Evolutionary conservation across 1,140 invertebrate genomes (phyloP), one percentile per base, ranked within the genome.

Genomic region (Ostrea edulis): DNA sequence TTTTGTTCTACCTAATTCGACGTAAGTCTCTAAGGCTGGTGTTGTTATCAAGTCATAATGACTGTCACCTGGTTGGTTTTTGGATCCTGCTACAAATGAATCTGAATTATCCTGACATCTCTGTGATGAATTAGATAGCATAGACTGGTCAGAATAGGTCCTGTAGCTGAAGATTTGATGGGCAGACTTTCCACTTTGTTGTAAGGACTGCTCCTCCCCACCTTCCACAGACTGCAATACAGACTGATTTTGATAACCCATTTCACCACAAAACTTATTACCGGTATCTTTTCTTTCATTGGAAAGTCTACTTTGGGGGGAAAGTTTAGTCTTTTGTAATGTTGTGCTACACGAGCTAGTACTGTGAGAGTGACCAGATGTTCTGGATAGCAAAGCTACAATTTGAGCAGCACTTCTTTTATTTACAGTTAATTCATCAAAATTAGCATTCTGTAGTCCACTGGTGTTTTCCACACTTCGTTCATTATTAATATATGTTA

Each of bases 381-480:
- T 77, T 25, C 29, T 86, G 5, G 25, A 29, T 25, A 82, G 22
- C n/a, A 87, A 35, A 51, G 82, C 82, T 55, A 84, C 54, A 35
- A 87, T 83, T 87, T 87, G 86, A 65, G 71, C 51, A 54, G 52
- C 53, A 86, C 71, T 86, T 81, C 85, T 86, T 44, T 83, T 83
- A 14, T n/a, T 51, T 22, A 22, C 52, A 14, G 20, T 17, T 20
- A 20, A 35, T n/a, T 29, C 12, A 52, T 83, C 52, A 52, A 22
- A 22, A 20, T 9, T 29, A 20, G 17, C 52, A 22, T n/a, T 44
- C 44, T 54, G n/a, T 9, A 82, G 7, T 11, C n/a, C 8, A 77
- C 35, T 5, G 20, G 12, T 58, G 55, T 20, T 62, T 62, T 62
- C 0, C 17, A 62, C 14, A n/a, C 17, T 62, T n/a, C 20, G 55